A percentile compares a stretch with the other conserved stretches of the same genome.
These are phyloP conservation scores for Acipenser oxyrinchus DNA, from an alignment of 2,797 vertebrate species.

Conservation along the genomic window DNA sequence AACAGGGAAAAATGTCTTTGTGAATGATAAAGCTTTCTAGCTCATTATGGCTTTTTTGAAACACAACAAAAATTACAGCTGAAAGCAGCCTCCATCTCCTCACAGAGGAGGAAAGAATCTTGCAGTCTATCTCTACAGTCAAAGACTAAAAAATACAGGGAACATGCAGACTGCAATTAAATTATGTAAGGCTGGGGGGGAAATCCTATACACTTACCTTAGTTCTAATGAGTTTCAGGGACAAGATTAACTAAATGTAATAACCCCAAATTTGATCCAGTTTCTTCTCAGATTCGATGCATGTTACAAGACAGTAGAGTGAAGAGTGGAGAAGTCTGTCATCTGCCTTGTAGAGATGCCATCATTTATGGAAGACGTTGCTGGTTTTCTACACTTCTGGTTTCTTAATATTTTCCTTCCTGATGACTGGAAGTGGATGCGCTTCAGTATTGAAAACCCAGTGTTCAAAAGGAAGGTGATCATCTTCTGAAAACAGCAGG, in stretches of 20 bases:
- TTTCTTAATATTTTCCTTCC: conserved; percentile 52
- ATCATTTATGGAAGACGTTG: not conserved
- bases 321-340: not conserved
- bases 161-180: conserved; percentile 38
- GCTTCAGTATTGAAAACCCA: conserved; percentile 98
- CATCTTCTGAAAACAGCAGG: conserved; percentile 91
- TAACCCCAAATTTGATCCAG: no score
- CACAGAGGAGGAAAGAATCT: conserved; percentile 80
- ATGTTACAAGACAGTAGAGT: no score
- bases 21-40: conserved; percentile 50
- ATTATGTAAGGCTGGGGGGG: no score
- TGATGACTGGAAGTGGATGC: conserved; percentile 86
- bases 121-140: conserved; percentile 56
- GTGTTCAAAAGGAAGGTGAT: conserved; percentile 85
- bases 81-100: conserved; percentile 74
- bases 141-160: conserved; percentile 43
- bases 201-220: no score
- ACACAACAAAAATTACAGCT: conserved; percentile 77
- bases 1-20: conserved; percentile 1
- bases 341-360: not conserved
- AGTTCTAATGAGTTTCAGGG: no score
- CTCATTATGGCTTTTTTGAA: conserved; percentile 83
- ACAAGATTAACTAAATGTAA: no score
- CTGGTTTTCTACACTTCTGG: conserved; percentile 14
- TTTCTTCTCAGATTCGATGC: no score